Percentiles rank a stretch among this genome's conserved stretches.
Evolutionary conservation across 2,113 vertebrate species (phyloP).

Genomic region (Protobothrops flavoviridis): DNA sequence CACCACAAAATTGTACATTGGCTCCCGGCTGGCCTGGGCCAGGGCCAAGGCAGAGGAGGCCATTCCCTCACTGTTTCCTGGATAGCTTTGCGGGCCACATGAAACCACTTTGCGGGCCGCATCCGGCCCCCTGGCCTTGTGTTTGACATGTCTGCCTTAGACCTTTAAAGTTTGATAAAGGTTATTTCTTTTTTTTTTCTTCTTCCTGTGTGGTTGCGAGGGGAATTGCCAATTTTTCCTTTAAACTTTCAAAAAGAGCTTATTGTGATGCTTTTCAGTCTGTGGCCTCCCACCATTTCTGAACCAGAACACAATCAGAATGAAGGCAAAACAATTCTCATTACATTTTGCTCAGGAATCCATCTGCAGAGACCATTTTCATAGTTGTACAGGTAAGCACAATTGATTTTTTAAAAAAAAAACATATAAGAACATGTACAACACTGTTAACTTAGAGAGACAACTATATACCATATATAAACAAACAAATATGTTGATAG

Average conservation of each 20-base stretch:
- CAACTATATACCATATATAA: background rate
- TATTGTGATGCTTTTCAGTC: background rate
- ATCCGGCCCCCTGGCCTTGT: too few relatives aligned
- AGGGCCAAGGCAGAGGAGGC: too few relatives aligned
- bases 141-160: background rate
- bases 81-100: too few relatives aligned
- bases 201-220: background rate
- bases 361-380: background rate
- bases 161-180: background rate
- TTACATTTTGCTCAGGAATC: background rate
- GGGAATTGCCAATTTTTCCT: background rate
- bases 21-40: too few relatives aligned
- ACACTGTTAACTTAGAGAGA: background rate
- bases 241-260: background rate
- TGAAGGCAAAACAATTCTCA: background rate
- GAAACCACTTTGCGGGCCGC: too few relatives aligned
- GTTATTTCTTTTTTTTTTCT: background rate
- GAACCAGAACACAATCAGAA: background rate
- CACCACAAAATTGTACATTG: too few relatives aligned
- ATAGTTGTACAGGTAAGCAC: background rate
- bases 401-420: background rate
- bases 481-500: background rate
- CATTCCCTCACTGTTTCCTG: too few relatives aligned
- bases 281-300: background rate
- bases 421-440: background rate